phyloP scores from a whole-genome alignment of 2,113 vertebrate species.

The Aspiorhynchus laticeps region DNA sequence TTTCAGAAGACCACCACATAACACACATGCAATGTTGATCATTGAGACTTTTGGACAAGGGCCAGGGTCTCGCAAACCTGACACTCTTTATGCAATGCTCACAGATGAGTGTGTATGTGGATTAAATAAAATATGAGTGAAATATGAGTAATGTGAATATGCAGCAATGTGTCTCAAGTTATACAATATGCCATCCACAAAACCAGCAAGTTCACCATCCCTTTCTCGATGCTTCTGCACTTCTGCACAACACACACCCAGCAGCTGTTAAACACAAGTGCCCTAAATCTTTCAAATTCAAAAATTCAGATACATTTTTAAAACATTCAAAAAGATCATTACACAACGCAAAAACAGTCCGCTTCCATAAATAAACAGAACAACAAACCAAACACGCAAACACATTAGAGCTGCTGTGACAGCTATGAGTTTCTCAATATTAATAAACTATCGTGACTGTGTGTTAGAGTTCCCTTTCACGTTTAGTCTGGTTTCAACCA shows the following conservation, averaged over 20 bases:
- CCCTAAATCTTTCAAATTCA: not conserved
- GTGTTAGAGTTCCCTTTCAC: slow-evolving; percentile 22
- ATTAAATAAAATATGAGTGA: not conserved
- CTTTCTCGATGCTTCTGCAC: not conserved
- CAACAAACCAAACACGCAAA: slow-evolving; percentile 9
- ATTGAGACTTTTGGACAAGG: not conserved
- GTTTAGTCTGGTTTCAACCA: slow-evolving; percentile 42
- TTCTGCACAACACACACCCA: not conserved
- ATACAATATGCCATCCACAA: not conserved
- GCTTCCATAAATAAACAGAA: not conserved
- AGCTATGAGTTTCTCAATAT: slow-evolving; percentile 26
- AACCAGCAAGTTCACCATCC: not conserved
- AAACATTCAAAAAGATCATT: not conserved
- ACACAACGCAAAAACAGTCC: not conserved
- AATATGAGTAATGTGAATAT: slow-evolving; percentile 7
- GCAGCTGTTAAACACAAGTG: not conserved
- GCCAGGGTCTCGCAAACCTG: slow-evolving; percentile 35
- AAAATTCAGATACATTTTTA: not conserved
- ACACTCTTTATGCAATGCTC: slow-evolving; percentile 40
- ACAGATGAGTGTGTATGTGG: not conserved
- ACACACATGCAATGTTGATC: not conserved
- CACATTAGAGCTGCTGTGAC: not conserved
- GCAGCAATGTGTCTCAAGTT: not conserved
- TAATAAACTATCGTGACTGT: slow-evolving; percentile 48
- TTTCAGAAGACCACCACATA: not conserved